Evolutionary conservation across 2,113 vertebrate genomes (phyloP), one percentile per base, ranked within the genome.

Genomic region (Aviceda subcristata): DNA sequence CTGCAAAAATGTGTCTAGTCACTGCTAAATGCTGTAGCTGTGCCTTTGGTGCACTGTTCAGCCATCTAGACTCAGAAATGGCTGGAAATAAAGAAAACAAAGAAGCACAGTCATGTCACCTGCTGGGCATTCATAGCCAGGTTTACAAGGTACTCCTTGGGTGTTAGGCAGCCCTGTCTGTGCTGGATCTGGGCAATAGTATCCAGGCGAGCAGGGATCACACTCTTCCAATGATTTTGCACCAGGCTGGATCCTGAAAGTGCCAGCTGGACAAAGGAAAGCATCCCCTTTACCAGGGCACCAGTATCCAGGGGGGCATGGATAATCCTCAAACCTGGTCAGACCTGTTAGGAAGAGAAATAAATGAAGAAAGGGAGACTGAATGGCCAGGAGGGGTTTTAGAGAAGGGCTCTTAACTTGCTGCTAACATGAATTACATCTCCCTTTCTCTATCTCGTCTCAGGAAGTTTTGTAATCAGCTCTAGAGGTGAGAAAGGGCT

Each of bases 301-400:
- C 99, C 99, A 99, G 86, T 99, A 95, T 3, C 99, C 99, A 43
- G 98, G 98, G 11, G 99, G 99, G 32, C 99, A 99, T 0, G 95
- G 98, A 27, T 97, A 97, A 41, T 96, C 98, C 95, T 98, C 96
- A 87, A 98, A 98, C 75, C 96, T 96, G 50, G 96, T 95, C 30
- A 98, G 97, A 51, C 99, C 99, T 99, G 95, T 36, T 19, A 43
- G 48, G 51, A 64, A 88, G 82, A 92, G 50, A 66, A 91, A 59
- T 50, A 15, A 90, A 79, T 46, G 66, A 85, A 50, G 38, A 59
- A 46, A 72, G 8, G 36, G 43, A 62, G 38, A n/a, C 4, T 18
- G 46, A 27, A 38, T 9, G 20, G 38, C 7, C 56, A 63, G 38
- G 11, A 43, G 21, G 8, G 1, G 3, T 24, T 29, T 15, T 6